Evolutionary conservation across 2,888 invertebrate genomes (phyloP).

Genomic region (Petrophora chlorosata): DNA sequence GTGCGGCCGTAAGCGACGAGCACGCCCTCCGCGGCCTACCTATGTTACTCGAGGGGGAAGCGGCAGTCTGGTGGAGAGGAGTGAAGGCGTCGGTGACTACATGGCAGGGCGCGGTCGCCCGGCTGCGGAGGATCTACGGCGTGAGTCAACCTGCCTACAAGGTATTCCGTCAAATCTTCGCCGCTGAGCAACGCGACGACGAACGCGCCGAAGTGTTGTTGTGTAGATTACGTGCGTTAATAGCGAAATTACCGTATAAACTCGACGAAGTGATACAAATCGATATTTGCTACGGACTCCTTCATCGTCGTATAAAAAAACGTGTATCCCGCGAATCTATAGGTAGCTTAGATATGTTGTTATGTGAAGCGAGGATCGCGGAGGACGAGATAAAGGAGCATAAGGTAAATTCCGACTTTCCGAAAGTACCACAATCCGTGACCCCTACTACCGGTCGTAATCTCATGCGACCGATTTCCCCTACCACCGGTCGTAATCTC

Average conservation of each 20-base stretch:
- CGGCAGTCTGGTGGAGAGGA: not conserved
- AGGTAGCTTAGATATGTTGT: not conserved
- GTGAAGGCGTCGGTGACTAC: too few relatives aligned
- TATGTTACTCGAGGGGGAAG: not conserved
- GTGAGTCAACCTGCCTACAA: too few relatives aligned
- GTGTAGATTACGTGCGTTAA: not conserved
- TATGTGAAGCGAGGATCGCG: not conserved
- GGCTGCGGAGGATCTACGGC: too few relatives aligned
- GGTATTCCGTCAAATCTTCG: too few relatives aligned
- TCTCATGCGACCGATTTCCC: not conserved
- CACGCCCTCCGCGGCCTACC: not conserved
- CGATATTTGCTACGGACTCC: not conserved
- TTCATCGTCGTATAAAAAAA: not conserved
- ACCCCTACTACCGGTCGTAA: not conserved
- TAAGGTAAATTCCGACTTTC: not conserved
- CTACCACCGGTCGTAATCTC: not conserved
- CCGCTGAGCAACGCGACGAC: too few relatives aligned
- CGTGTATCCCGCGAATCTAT: not conserved
- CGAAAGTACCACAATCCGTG: not conserved
- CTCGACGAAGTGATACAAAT: not conserved
- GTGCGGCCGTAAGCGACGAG: not conserved
- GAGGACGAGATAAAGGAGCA: too few relatives aligned
- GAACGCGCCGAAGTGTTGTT: slow-evolving; percentile 2
- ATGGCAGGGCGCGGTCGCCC: too few relatives aligned
- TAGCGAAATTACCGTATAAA: slow-evolving; percentile 1